A percentile compares a stretch with the other conserved stretches of the same genome.
Conservation (phyloP, 2,797 vertebrate genomes). For the Odontamblyopus rebecca region DNA sequence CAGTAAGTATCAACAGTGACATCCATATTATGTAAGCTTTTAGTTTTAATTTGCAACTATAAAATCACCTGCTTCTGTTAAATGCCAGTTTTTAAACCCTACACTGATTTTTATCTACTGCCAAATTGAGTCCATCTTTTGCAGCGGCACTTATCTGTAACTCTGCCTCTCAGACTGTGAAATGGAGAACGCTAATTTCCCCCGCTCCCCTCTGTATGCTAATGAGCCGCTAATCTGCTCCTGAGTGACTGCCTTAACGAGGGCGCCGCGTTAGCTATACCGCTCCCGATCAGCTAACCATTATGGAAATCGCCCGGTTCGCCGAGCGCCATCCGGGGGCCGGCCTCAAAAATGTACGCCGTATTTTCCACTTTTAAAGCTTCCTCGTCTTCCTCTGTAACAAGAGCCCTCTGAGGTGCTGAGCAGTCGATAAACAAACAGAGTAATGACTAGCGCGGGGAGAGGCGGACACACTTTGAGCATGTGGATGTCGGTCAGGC, state of each 20-base stretch:
- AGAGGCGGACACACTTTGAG: slow-evolving; percentile 64
- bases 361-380: slow-evolving; percentile 78
- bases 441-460: slow-evolving; percentile 73
- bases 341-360: slow-evolving; percentile 65
- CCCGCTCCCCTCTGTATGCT: slow-evolving; percentile 78
- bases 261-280: slow-evolving; percentile 63
- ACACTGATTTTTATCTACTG: slow-evolving; percentile 61
- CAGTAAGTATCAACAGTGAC: not conserved
- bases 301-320: slow-evolving; percentile 75
- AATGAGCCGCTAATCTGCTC: slow-evolving; percentile 80
- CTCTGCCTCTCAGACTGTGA: slow-evolving; percentile 73
- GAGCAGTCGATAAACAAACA: slow-evolving; percentile 77
- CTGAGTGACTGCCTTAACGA: slow-evolving; percentile 78
- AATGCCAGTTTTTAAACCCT: slow-evolving; percentile 56
- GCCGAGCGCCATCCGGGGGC: slow-evolving; percentile 61
- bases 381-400: slow-evolving; percentile 58
- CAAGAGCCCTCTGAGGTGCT: slow-evolving; percentile 74
- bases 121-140: slow-evolving; percentile 67
- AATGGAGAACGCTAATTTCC: slow-evolving; percentile 77
- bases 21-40: not conserved
- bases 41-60: not conserved
- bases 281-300: slow-evolving; percentile 63
- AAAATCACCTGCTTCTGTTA: slow-evolving; percentile 11
- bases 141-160: slow-evolving; percentile 66
- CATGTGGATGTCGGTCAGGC: slow-evolving; percentile 53